Percentiles rank a stretch among this genome's conserved stretches.
These are phyloP conservation scores for Pogonus chalceus DNA, from an alignment of 1,140 invertebrate genomes.

Conservation along the genomic window DNA sequence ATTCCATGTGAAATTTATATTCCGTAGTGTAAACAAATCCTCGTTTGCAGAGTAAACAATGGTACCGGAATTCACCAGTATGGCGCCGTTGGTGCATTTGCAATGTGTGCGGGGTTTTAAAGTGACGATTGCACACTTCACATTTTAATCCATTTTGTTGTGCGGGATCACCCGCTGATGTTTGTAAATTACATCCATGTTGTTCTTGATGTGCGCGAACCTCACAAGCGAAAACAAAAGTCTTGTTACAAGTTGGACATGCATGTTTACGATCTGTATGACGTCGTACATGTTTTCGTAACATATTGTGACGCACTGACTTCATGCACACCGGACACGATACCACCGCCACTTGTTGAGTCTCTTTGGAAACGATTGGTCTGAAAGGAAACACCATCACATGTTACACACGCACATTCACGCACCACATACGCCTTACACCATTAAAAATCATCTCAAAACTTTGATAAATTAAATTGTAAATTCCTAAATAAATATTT, in stretches of 20 bases:
- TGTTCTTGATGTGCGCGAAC: background rate
- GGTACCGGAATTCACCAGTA: conserved; percentile 46
- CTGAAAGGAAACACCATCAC: background rate
- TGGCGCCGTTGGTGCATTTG: conserved; percentile 52
- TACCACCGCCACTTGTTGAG: too few relatives aligned
- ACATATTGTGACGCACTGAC: background rate
- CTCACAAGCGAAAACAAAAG: background rate
- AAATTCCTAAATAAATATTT: too few relatives aligned
- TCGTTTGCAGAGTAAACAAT: conserved; percentile 54
- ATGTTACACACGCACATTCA: too few relatives aligned
- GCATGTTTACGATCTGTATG: background rate
- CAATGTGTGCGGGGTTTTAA: conserved; percentile 51
- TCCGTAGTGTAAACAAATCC: conserved; percentile 35
- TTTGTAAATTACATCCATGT: background rate
- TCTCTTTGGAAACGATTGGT: too few relatives aligned
- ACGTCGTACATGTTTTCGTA: background rate
- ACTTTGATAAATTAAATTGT: too few relatives aligned
- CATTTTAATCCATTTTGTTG: conserved; percentile 61
- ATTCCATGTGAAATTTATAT: background rate
- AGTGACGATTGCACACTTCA: conserved; percentile 55
- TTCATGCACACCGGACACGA: too few relatives aligned
- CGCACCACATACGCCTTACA: too few relatives aligned
- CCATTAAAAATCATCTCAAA: too few relatives aligned
- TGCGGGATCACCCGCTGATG: too few relatives aligned
- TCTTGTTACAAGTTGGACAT: background rate